These are phyloP conservation scores for Antedon mediterranea DNA, from an alignment of 53 echinoderm and acorn worm species.

Conservation along the genomic window DNA sequence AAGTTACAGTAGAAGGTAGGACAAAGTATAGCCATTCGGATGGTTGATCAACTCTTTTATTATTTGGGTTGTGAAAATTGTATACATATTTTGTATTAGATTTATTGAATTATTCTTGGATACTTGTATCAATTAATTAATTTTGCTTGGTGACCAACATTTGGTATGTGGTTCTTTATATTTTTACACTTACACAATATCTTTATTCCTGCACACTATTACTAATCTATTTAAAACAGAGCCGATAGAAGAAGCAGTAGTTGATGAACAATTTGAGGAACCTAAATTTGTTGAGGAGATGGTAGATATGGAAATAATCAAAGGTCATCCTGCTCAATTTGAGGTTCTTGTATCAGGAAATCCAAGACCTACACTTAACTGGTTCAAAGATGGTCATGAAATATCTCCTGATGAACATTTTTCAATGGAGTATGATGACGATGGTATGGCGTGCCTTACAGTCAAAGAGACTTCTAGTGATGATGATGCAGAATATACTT, in stretches of 20 bases:
- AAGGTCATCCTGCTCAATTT: slow-evolving; percentile 81
- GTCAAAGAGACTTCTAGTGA: slow-evolving; percentile 54
- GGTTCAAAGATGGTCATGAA: slow-evolving; percentile 73
- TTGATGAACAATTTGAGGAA: slow-evolving; percentile 44
- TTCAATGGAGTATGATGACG: slow-evolving; percentile 75
- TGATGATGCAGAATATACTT: slow-evolving; percentile 87
- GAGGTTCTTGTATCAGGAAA: slow-evolving; percentile 89
- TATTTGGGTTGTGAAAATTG: no score
- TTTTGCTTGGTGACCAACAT: no score
- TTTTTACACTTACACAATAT: not conserved
- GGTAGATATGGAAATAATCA: slow-evolving; percentile 91
- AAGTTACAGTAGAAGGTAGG: not conserved
- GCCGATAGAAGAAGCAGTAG: not conserved
- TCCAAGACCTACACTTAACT: slow-evolving; percentile 62
- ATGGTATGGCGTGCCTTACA: slow-evolving; percentile 66
- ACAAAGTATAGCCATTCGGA: no score
- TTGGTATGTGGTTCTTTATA: no score
- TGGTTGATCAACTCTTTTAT: no score
- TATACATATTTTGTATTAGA: no score
- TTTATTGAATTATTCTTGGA: no score
- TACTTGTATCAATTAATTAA: no score
- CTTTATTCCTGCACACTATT: not conserved
- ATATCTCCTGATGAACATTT: slow-evolving; percentile 64
- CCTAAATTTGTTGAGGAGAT: slow-evolving; percentile 95
- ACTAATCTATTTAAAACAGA: not conserved